phyloP scores from a whole-genome alignment of 1,140 invertebrate genomes.

The Drosophila repletoides region DNA sequence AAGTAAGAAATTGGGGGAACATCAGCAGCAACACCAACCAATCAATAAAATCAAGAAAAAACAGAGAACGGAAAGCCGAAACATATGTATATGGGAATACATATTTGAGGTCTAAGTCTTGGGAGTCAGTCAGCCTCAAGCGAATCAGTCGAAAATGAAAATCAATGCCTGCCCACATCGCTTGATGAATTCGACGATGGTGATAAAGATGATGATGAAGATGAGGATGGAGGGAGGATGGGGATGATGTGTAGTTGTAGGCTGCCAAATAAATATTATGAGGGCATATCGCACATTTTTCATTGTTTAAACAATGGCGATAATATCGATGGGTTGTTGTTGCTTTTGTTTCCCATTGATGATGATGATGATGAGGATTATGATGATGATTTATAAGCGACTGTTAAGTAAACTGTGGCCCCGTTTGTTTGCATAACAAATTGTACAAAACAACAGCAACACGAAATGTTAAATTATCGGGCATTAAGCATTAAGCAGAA shows the following conservation, averaged over 20 bases:
- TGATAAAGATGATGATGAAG: constrained; percentile 12
- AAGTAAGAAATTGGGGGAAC: constrained; percentile 21
- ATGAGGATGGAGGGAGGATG: constrained; percentile 11
- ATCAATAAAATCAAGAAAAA: constrained; percentile 52
- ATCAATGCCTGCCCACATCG: constrained; percentile 51
- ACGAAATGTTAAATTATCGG: constrained; percentile 59
- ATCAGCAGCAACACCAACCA: constrained; percentile 25
- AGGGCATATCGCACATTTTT: constrained; percentile 62
- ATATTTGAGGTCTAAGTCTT: no score
- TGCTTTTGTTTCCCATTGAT: constrained; percentile 20
- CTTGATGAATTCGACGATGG: constrained; percentile 21
- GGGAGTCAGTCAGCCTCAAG: background rate
- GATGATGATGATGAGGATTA: constrained; percentile 15
- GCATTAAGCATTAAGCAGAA: constrained; percentile 61
- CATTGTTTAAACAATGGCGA: constrained; percentile 55
- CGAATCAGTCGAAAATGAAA: constrained; percentile 29
- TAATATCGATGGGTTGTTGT: constrained; percentile 47
- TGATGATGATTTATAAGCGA: constrained; percentile 71
- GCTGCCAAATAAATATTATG: constrained; percentile 77
- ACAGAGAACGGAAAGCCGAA: background rate
- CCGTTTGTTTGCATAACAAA: constrained; percentile 76
- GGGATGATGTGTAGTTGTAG: constrained; percentile 24
- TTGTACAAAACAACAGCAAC: constrained; percentile 42
- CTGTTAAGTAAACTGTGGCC: constrained; percentile 60
- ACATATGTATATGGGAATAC: constrained; percentile 19